Evolutionary conservation across 2,797 vertebrate genomes (phyloP).

Genomic region (Crocidura indochinensis): DNA sequence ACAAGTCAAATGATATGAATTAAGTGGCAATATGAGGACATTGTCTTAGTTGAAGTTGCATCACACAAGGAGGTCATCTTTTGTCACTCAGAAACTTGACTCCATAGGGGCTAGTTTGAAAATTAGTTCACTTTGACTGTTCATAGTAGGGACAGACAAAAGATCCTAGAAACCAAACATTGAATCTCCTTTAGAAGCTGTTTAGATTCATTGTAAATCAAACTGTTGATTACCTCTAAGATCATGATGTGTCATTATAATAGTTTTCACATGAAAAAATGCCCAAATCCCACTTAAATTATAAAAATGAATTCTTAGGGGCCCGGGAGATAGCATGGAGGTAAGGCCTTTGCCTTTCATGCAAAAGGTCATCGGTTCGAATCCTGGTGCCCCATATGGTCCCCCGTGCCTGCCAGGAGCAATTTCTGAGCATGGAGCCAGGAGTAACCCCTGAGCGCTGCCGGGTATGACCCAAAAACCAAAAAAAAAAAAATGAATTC

Average conservation of each 20-base stretch:
- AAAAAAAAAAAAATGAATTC: constrained; percentile 44
- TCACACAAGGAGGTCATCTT: neutral
- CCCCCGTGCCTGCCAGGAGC: too few relatives aligned
- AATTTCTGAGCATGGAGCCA: too few relatives aligned
- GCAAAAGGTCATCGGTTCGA: too few relatives aligned
- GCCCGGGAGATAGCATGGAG: too few relatives aligned
- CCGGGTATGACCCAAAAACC: too few relatives aligned
- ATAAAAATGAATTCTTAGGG: neutral
- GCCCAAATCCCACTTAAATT: neutral
- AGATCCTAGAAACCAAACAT: neutral
- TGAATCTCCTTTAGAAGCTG: neutral
- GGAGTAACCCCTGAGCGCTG: too few relatives aligned
- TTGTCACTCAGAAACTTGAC: neutral
- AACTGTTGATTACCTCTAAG: neutral
- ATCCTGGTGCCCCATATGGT: too few relatives aligned
- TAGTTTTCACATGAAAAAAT: neutral
- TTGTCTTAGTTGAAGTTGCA: neutral
- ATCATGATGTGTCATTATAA: neutral
- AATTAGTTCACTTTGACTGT: neutral
- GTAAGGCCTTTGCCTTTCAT: too few relatives aligned
- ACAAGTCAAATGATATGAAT: neutral
- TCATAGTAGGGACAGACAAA: neutral
- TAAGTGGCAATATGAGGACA: neutral
- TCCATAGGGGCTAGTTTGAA: neutral
- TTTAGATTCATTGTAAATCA: constrained; percentile 1